Evolutionary conservation across 2,888 invertebrate genomes (phyloP), one percentile per base, ranked within the genome.

Genomic region (Trissoscelio sp.): DNA sequence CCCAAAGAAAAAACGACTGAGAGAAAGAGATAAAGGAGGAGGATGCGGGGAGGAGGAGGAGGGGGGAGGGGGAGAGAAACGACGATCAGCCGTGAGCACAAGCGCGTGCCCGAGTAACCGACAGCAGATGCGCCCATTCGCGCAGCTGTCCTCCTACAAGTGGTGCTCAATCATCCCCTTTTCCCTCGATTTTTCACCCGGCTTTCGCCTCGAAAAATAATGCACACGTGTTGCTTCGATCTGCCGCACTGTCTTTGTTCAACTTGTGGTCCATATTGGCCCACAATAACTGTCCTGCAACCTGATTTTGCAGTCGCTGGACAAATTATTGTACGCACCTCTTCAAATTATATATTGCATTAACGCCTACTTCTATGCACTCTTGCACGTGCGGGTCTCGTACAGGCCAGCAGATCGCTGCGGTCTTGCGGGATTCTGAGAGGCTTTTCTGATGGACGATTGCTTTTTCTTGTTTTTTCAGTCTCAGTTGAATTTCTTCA

Each of bases 121-220:
- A 88, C 89, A 88, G 90, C 90, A 90, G 90, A 90, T 90, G 90
- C 90, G 88, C 88, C 87, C 86, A 84, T 31, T 74, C 84, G 84
- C 86, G 90, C 90, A 90, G 90, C 90, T 90, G 90, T 90, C 90
- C 91, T 88, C 89, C 89, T 90, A 90, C 90, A 90, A 91, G 91
- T 89, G 91, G 91, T 91, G 91, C 91, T 90, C 91, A 91, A 89
- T 89, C 90, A 87, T 86, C 86, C 87, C 84, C 85, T 85, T 85
- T 85, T 84, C 84, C 72, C 75, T 82, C 82, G 64, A 55, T 83
- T 87, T 85, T 83, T 44, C 51, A 58, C 57, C 11, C 31, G 48
- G 57, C 86, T 85, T 83, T 44, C 51, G 66, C 57, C 11, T 42
- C 57, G 57, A 72, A 70, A 78, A 79, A 58, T 58, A 44, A 53